Evolutionary conservation across 2,888 invertebrate genomes (phyloP), one percentile per base, ranked within the genome.

Genomic region (Lasioglossum villosulum): DNA sequence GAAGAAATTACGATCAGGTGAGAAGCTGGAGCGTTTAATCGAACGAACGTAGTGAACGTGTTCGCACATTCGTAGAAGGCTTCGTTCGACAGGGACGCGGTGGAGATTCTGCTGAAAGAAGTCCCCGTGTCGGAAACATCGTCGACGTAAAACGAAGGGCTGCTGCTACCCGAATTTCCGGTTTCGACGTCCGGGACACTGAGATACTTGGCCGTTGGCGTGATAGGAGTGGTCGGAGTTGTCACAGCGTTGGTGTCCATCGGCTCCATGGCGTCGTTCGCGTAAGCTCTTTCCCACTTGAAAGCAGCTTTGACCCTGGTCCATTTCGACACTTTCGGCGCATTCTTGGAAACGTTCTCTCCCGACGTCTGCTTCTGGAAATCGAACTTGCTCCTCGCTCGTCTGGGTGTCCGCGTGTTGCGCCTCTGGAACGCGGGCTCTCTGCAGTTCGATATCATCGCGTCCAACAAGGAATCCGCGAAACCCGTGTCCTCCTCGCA

Each of bases 291-390:
- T 93, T 98, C 98, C 98, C 98, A 98, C 91, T 97, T 98, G 92
- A 98, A 97, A 23, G 98, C 98, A 72, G 98, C 98, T 95, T 98
- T 98, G 16, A 98, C 98, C 95, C 97, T 97, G 0, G 98, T 98
- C 98, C 98, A 98, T 93, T 98, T 98, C 0, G 98, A 98, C 75
- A 97, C 96, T 93, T 97, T 97, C 0, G 97, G 96, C 80, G 92
- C 89, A n/a, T 78, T 71, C 4, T 71, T 80, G 1, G 75, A 71
- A 16, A 56, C 39, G 0, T 68, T 87, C 73, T 83, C 84, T 0
- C 39, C 27, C 19, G 59, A 75, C 0, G n/a, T 72, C 3, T 80
- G 59, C 34, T 87, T 90, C 10, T 84, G 89, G 4, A 59, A 14
- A 4, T 90, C 87, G 23, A 39, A 97, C 87, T 97, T 96, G 83